Evolutionary conservation across 2,888 invertebrate species (phyloP), one percentile per base, ranked within the genome.

Genomic region (Chloroclysta siterata): DNA sequence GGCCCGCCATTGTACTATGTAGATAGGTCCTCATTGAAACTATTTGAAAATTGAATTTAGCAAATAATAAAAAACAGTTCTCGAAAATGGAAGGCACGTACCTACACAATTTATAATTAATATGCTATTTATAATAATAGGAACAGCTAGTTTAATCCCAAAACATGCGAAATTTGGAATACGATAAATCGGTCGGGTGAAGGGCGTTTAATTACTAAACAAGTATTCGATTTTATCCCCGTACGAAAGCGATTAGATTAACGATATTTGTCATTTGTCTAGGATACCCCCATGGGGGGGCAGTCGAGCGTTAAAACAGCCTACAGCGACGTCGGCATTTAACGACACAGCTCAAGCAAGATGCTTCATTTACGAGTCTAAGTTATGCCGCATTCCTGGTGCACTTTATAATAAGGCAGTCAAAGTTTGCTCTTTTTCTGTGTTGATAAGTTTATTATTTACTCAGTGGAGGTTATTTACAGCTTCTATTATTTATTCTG

Each of bases 281-380:
- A 53, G 48, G 28, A 22, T 17, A 10, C 46, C 15, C 15, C 29
- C 10, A 36, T 51, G 51, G 51, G 15, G 47, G 33, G 28, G 59
- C 46, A 47, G 69, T 72, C 71, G 65, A 68, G 70, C 71, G 68
- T 72, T 73, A 69, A 73, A 74, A 68, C 63, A 68, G 66, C 73
- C 57, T 53, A 60, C 53, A 63, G 55, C 60, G 54, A 64, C 66
- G 70, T 60, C 71, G 62, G 66, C 61, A 63, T 71, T 68, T 67
- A 65, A 55, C 70, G 69, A 72, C 58, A 68, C 63, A 66, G 64
- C 63, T 70, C 65, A 65, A 64, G 52, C 47, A 63, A 50, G 50
- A 55, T 55, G 53, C 53, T 60, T 51, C 52, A 63, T 63, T 59
- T 50, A 60, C 33, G 55, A 59, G 46, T 55, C 47, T 65, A 63